Percentiles rank a stretch among this genome's conserved stretches.
phyloP scores from a whole-genome alignment of 2,113 vertebrate genomes.

The Candoia aspera region DNA sequence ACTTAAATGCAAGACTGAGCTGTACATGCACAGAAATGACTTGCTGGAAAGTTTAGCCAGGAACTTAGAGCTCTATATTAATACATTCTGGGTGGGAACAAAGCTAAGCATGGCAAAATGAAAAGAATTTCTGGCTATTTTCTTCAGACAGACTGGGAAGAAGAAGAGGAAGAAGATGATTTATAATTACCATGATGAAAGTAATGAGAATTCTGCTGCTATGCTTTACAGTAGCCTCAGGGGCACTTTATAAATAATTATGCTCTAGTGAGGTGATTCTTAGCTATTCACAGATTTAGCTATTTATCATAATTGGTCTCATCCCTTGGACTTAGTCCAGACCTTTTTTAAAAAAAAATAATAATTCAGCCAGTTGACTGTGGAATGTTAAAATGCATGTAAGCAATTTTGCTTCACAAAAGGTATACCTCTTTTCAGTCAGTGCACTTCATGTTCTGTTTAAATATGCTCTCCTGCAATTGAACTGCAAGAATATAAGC shows the following conservation, averaged over 20 bases:
- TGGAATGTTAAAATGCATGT: constrained; percentile 40
- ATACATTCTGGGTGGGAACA: constrained; percentile 20
- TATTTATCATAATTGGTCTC: constrained; percentile 67
- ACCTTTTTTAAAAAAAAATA: constrained; percentile 15
- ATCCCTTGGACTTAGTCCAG: constrained; percentile 62
- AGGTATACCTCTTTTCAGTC: not conserved
- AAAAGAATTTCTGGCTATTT: constrained; percentile 53
- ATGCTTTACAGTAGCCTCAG: constrained; percentile 40
- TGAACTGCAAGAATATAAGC: not conserved
- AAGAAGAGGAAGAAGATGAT: constrained; percentile 45
- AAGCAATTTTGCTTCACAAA: constrained; percentile 41
- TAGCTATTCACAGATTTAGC: constrained; percentile 62
- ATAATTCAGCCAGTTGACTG: constrained; percentile 29
- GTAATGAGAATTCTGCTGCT: constrained; percentile 55
- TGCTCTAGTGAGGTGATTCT: constrained; percentile 58
- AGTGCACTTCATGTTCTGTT: not conserved
- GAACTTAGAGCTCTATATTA: not conserved
- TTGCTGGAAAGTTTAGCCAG: constrained; percentile 12
- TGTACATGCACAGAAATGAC: not conserved
- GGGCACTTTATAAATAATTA: constrained; percentile 60
- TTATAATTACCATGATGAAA: constrained; percentile 67
- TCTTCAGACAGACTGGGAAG: constrained; percentile 54
- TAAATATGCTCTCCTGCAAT: not conserved
- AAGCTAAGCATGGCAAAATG: constrained; percentile 22
- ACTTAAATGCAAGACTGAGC: not conserved